Evolutionary conservation across 37 sponge, comb jelly and placozoan genomes (phyloP).

Genomic region (Axinella damicornis): DNA sequence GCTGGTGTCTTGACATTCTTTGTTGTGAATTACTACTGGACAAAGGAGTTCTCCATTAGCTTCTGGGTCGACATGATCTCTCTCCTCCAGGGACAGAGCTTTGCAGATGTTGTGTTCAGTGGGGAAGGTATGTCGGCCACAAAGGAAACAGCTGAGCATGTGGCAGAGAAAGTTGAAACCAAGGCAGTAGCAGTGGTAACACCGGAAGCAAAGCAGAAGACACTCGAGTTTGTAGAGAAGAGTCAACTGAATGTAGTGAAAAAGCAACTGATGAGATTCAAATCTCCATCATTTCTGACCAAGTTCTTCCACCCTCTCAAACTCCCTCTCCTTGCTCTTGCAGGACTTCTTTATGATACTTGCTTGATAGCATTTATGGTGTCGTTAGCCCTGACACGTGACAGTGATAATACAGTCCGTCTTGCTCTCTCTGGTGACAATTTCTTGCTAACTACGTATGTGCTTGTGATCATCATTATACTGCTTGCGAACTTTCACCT

Average conservation of each 20-base stretch:
- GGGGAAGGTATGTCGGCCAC: background rate
- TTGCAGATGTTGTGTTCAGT: slow-evolving; percentile 55
- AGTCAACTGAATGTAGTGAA: slow-evolving; percentile 27
- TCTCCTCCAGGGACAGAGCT: slow-evolving; percentile 40
- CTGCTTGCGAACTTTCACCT: slow-evolving; percentile 35
- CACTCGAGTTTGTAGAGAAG: slow-evolving; percentile 41
- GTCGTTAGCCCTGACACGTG: slow-evolving; percentile 21
- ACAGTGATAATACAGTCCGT: background rate
- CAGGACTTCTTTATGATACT: slow-evolving; percentile 25
- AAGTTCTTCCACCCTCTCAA: slow-evolving; percentile 32
- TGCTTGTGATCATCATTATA: background rate
- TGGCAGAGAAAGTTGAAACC: background rate
- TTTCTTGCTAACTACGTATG: slow-evolving; percentile 7
- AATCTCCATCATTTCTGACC: slow-evolving; percentile 2
- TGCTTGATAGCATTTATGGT: slow-evolving; percentile 19
- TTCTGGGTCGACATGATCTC: slow-evolving; percentile 62
- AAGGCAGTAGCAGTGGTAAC: slow-evolving; percentile 9
- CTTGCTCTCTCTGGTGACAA: background rate
- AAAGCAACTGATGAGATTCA: slow-evolving; percentile 5
- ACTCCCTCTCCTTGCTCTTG: slow-evolving; percentile 16
- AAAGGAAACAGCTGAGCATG: background rate
- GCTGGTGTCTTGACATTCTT: slow-evolving; percentile 40
- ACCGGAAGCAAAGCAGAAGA: slow-evolving; percentile 16
- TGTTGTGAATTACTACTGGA: slow-evolving; percentile 58
- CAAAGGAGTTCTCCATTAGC: slow-evolving; percentile 46